These are phyloP conservation scores for Amphilophus citrinellus DNA, from an alignment of 2,113 vertebrate genomes.

Conservation along the genomic window DNA sequence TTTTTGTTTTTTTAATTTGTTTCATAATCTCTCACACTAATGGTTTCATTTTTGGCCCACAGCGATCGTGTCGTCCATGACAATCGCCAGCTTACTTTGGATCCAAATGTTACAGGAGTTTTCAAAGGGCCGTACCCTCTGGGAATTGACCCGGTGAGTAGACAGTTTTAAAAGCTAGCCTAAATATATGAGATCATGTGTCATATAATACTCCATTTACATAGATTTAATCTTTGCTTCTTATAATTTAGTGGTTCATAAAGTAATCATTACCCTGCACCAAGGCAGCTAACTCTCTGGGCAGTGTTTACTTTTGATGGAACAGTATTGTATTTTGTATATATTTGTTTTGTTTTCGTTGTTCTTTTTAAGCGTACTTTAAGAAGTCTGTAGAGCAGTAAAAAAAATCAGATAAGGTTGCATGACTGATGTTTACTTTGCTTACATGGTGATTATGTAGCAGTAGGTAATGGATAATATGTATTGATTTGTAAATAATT, in stretches of 20 bases:
- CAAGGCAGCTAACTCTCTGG: no score
- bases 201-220: not conserved
- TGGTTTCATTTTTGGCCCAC: conserved; percentile 15
- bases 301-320: no score
- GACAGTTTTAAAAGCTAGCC: not conserved
- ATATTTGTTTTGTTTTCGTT: no score
- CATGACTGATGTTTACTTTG: no score
- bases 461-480: no score
- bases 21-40: not conserved
- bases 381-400: no score
- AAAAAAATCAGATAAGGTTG: no score
- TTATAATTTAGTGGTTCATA: not conserved
- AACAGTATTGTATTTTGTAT: no score
- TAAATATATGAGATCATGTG: not conserved
- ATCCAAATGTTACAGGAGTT: conserved; percentile 89
- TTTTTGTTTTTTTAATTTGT: not conserved
- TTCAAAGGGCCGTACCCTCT: conserved; percentile 92
- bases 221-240: not conserved
- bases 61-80: conserved; percentile 20
- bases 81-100: conserved; percentile 81
- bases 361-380: no score
- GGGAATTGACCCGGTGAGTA: conserved; percentile 95
- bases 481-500: no score
- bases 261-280: rapidly evolving
- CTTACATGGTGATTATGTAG: no score